Evolutionary conservation across 1,140 invertebrate genomes (phyloP), one percentile per base, ranked within the genome.

Genomic region (Drosophila willistoni): DNA sequence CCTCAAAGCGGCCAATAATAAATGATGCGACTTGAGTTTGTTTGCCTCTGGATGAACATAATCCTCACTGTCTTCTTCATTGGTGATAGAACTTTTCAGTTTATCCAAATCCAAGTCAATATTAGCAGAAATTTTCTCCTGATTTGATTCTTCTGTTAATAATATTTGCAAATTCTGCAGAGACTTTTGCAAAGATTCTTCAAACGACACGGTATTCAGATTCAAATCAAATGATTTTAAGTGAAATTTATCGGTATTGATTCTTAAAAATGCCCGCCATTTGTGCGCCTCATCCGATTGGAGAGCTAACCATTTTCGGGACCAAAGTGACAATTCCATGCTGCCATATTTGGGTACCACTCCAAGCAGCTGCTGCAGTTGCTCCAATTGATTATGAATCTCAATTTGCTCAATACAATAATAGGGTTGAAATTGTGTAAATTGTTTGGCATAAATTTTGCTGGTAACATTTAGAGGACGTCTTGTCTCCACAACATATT

Each of bases 401-500:
- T 65, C 14, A 7, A 78, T 65, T 75, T 91, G 86, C 13, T 90
- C 70, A n/a, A 79, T 73, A 12, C 71, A 64, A 59, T 82, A 92
- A 25, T 71, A 90, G 0, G 91, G 91, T 55, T 90, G 77, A 10
- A 91, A 92, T 10, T 90, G 75, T 2, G 76, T 89, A 10, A 91
- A 77, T 6, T 91, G 71, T 33, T 91, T 91, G 6, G 76, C 71
- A 71, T 90, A 92, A 0, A 89, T 59, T 65, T 92, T 92, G 62
- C 87, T 81, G 7, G 76, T 60, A 0, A 81, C 41, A 56, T 91
- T 89, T 9, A 92, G 55, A 5, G 91, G 86, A 22, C 82, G 81
- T 44, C 76, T 82, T 0, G 71, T 73, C 33, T 79, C 71, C 29
- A 71, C 62, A 14, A 91, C 69, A 62, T 83, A 92, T 9, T 51